A percentile compares a stretch with the other conserved stretches of the same genome.
phyloP scores from a whole-genome alignment of 2,888 invertebrate species.

The Drosophila anomalipes region DNA sequence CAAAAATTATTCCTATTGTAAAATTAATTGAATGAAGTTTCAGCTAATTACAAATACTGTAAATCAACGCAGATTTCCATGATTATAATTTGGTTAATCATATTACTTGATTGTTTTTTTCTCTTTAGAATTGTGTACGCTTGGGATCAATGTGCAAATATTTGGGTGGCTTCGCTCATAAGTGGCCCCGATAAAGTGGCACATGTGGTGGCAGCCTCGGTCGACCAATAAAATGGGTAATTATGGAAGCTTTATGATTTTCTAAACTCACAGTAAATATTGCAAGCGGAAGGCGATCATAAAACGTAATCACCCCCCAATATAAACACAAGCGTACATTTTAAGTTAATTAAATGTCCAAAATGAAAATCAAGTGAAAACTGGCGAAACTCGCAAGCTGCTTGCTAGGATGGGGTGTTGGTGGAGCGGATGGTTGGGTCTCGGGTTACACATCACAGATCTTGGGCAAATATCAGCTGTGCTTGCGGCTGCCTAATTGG shows the following conservation, averaged over 20 bases:
- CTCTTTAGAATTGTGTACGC: background rate
- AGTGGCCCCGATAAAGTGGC: constrained; percentile 41
- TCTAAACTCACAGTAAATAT: constrained; percentile 70
- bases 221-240: constrained; percentile 54
- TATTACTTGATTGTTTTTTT: constrained; percentile 10
- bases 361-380: constrained; percentile 51
- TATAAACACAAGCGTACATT: constrained; percentile 49
- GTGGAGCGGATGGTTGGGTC: background rate
- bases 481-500: constrained; percentile 61
- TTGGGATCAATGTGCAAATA: constrained; percentile 49
- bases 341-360: constrained; percentile 73
- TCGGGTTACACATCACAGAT: constrained; percentile 56
- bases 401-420: background rate
- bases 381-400: constrained; percentile 45
- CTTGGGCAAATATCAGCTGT: constrained; percentile 66
- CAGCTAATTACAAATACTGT: constrained; percentile 19
- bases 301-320: constrained; percentile 66
- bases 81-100: constrained; percentile 23
- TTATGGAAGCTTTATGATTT: constrained; percentile 70
- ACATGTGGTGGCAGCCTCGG: constrained; percentile 27
- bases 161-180: constrained; percentile 22
- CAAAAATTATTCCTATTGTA: background rate
- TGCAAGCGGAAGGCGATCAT: constrained; percentile 73
- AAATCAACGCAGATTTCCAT: constrained; percentile 7
- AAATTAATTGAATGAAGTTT: background rate